phyloP scores from a whole-genome alignment of 2,797 vertebrate species.

The Leucoraja ocellata region DNA sequence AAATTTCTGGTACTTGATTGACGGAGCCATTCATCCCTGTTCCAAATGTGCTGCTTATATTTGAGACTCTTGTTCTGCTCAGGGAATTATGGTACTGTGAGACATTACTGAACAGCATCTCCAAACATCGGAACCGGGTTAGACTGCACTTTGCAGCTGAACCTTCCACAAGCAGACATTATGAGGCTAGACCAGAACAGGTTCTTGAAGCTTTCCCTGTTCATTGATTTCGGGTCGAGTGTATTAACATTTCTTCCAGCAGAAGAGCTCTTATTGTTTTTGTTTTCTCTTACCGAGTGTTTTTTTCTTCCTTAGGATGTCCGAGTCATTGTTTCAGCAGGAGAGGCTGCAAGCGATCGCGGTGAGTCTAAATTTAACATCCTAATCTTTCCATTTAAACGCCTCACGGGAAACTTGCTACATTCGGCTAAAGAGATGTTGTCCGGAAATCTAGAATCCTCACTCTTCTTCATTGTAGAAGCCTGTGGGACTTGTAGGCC shows the following conservation, averaged over 20 bases:
- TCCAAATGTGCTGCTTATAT: background rate
- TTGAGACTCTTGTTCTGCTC: background rate
- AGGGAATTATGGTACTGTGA: background rate
- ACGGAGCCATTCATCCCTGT: background rate
- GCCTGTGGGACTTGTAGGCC: no score
- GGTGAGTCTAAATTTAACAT: conserved; percentile 61
- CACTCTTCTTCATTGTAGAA: background rate
- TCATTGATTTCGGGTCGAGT: background rate
- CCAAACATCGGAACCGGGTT: background rate
- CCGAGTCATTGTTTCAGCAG: conserved; percentile 71
- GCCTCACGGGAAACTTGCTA: background rate
- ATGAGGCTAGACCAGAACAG: conserved; percentile 35
- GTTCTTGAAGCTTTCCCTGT: background rate
- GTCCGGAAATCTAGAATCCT: background rate
- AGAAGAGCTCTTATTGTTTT: background rate
- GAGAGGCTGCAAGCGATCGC: conserved; percentile 77
- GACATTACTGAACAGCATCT: background rate
- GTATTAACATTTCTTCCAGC: background rate
- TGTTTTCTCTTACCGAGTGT: background rate
- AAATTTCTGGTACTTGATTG: background rate
- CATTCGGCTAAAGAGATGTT: background rate
- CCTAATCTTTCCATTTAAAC: background rate
- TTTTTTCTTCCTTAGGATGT: conserved; percentile 58
- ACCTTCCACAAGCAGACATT: background rate
- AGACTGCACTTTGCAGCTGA: background rate